Base-by-base conservation (phyloP, 2,888 invertebrate species). In the Blomia tropicalis region DNA sequence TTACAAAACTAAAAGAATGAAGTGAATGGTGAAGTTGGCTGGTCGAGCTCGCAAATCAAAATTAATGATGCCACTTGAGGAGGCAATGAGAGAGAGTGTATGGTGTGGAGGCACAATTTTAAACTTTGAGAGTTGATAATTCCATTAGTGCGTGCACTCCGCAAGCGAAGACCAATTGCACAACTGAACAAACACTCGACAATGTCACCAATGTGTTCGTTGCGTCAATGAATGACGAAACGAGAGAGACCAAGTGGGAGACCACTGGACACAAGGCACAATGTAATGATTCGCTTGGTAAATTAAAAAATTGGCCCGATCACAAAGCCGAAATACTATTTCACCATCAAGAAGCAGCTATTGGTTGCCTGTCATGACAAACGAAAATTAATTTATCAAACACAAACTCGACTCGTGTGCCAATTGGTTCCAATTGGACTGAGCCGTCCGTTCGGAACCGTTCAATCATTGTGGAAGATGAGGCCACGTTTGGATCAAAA, bases 1-100 rank as follows among this genome's bases (percentile, higher is more conserved):
- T 47, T 47, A 47, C 51, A 47, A 47, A 47, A 47, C 51, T 47
- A n/a, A n/a, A n/a, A n/a, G n/a, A n/a, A n/a, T n/a, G n/a, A n/a
- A n/a, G n/a, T n/a, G n/a, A n/a, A n/a, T n/a, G n/a, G 51, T 27
- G 27, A 27, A 47, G 11, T 27, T 11, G 51, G 22, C 51, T 47
- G 22, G 51, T n/a, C 51, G 7, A 19, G n/a, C 51, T 25, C 14
- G 22, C 27, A 47, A 47, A 47, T 47, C 51, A 47, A 47, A 47
- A 47, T 47, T 47, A 47, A 47, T 47, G 51, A 47, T 47, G 51
- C 51, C 22, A 47, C 51, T 47, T 47, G 23, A 47, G 27, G 51
- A 27, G 27, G 51, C 7, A 47, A n/a, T 41, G n/a, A 41, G 41
- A 17, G 41, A 14, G 41, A 41, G n/a, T 17, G n/a, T 14, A n/a